Percentiles rank a stretch among this genome's conserved stretches.
Evolutionary conservation across 2,113 vertebrate species (phyloP).

Genomic region (Sceloporus undulatus): DNA sequence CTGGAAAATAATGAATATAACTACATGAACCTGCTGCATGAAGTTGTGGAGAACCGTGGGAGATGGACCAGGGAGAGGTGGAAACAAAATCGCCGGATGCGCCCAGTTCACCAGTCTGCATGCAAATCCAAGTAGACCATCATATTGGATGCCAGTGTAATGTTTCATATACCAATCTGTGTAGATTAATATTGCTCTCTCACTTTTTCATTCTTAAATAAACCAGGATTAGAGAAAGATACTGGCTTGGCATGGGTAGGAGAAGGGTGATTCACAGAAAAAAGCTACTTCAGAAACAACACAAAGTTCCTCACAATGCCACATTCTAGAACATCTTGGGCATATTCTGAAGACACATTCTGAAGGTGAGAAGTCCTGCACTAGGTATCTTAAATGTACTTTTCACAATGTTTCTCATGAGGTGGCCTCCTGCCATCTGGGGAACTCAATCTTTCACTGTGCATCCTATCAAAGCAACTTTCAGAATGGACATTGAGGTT

Average conservation of each 20-base stretch:
- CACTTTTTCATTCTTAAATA: no score
- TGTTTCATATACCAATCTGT: not conserved
- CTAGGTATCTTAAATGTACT: not conserved
- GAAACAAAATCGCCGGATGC: constrained; percentile 74
- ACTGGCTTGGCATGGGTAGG: not conserved
- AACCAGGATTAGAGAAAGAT: not conserved
- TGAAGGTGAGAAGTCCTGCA: not conserved
- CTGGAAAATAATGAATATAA: constrained; percentile 70
- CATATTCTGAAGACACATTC: constrained; percentile 3
- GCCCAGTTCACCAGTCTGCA: not conserved
- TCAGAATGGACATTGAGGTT: not conserved
- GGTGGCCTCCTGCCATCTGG: not conserved
- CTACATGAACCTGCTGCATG: constrained; percentile 81
- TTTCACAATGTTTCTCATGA: not conserved
- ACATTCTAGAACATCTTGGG: constrained; percentile 25
- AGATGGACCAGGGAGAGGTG: constrained; percentile 83
- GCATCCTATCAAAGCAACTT: not conserved
- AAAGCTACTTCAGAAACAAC: not conserved
- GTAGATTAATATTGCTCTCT: not conserved
- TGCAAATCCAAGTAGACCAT: not conserved
- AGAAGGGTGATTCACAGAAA: not conserved
- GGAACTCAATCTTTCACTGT: no score
- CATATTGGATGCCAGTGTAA: not conserved
- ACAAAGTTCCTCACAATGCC: not conserved
- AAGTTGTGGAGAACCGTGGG: constrained; percentile 82